Conservation (phyloP, 2,888 invertebrate genomes). For the Mantis religiosa region DNA sequence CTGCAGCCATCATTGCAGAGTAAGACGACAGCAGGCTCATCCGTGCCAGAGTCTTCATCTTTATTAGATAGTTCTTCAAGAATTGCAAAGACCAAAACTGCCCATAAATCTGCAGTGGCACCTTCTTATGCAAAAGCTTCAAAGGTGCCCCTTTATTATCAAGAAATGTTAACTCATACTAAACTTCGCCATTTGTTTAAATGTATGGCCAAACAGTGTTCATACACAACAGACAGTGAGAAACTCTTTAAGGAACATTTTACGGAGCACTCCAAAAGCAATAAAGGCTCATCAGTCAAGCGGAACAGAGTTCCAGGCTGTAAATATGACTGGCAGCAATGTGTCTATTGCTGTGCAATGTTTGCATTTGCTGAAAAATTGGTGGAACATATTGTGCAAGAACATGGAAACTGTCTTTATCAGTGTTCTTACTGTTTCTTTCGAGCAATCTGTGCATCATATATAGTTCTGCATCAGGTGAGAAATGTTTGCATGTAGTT, state of each 20-base stretch:
- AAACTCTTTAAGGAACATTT: slow-evolving; percentile 45
- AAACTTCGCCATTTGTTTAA: slow-evolving; percentile 51
- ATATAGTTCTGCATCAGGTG: slow-evolving; percentile 59
- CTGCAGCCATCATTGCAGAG: neutral
- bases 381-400: slow-evolving; percentile 56
- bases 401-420: slow-evolving; percentile 58
- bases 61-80: neutral
- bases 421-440: slow-evolving; percentile 67
- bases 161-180: slow-evolving; percentile 40
- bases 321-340: slow-evolving; percentile 47
- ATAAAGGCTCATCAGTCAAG: slow-evolving; percentile 34
- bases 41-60: neutral
- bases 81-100: neutral
- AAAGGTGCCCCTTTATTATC: slow-evolving; percentile 23
- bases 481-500: slow-evolving; percentile 15
- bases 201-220: slow-evolving; percentile 52
- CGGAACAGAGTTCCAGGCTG: slow-evolving; percentile 37
- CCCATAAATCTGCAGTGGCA: slow-evolving; percentile 5
- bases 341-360: slow-evolving; percentile 55
- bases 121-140: slow-evolving; percentile 22
- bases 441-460: slow-evolving; percentile 55
- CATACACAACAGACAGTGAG: slow-evolving; percentile 44
- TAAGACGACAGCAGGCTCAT: neutral
- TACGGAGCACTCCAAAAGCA: neutral
- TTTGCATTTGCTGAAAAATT: slow-evolving; percentile 46